Base-by-base conservation (phyloP, 2,888 invertebrate species). In the Pollenia amentaria region DNA sequence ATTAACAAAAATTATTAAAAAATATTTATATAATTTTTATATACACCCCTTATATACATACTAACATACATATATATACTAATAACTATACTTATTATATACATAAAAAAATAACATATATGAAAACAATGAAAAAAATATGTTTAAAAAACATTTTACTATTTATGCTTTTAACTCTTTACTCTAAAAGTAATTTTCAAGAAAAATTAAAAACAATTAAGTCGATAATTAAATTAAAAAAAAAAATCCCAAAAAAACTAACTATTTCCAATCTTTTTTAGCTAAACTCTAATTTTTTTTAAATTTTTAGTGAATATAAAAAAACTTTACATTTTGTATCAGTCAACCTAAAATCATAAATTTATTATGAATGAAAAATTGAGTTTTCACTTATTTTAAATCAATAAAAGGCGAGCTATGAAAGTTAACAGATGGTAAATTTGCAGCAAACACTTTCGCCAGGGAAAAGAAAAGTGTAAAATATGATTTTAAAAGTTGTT, bases 131-230 rank as follows among this genome's bases (percentile, higher is more conserved):
- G 11, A 67, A 3, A 42, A 62, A 65, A 51, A 67, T 18, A 78
- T 79, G 69, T 76, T 64, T 76, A 44, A 44, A 72, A 72, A 72
- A 81, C 62, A 57, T 83, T 86, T 80, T 65, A 80, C 53, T 62
- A 78, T 73, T 78, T 82, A 82, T 80, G 83, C 80, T 87, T 87
- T 87, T 80, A 87, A 84, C n/a, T 60, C 18, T 78, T 76, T 38
- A 76, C 29, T 76, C 42, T 62, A 16, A 70, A 80, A 57, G 21
- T 42, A 65, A 44, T 29, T 29, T 29, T 29, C 29, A 75, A 21
- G 38, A 53, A 16, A 11, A 69, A 14, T 7, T 2, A 60, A 0
- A 14, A 75, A 72, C 46, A 46, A 40, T 11, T 62, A 42, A 84
- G 38, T 60, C 44, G 29, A 51, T 62, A 57, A 67, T n/a, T 64